A percentile compares a stretch with the other conserved stretches of the same genome.
Evolutionary conservation across 2,113 vertebrate genomes (phyloP).

Genomic region (Myrmecobius fasciatus): DNA sequence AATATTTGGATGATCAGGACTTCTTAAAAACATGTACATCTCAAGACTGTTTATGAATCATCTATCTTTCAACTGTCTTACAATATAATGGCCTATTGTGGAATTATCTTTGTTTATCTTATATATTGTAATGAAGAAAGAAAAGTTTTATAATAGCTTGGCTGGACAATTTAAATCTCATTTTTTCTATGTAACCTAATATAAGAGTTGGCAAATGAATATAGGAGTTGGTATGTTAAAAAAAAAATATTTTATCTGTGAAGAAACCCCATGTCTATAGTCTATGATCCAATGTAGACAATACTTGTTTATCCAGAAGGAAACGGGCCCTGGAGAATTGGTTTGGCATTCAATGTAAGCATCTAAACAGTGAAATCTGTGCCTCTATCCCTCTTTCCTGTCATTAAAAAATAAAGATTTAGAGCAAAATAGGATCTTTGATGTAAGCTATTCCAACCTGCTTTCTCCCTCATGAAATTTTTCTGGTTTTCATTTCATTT

Average conservation of each 20-base stretch:
- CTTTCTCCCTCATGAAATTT: too few relatives aligned
- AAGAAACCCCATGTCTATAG: background rate
- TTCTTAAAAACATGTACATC: background rate
- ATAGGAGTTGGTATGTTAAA: too few relatives aligned
- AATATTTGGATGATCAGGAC: accelerated
- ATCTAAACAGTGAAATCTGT: background rate
- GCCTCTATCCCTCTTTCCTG: background rate
- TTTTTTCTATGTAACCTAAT: background rate
- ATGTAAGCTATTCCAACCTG: too few relatives aligned
- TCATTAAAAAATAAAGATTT: background rate
- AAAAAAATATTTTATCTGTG: too few relatives aligned
- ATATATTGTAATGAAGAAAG: background rate
- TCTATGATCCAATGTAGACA: background rate
- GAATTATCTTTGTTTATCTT: background rate
- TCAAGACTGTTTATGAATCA: background rate
- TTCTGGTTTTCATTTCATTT: too few relatives aligned
- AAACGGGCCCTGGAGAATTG: background rate
- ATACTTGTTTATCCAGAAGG: background rate
- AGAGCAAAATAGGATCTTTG: too few relatives aligned
- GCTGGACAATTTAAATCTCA: background rate
- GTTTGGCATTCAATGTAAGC: background rate
- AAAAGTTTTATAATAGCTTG: background rate
- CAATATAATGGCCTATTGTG: background rate
- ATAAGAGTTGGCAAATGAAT: background rate
- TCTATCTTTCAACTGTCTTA: background rate